phyloP scores from a whole-genome alignment of 35 echinoderm and acorn worm species.

The Patiria miniata region DNA sequence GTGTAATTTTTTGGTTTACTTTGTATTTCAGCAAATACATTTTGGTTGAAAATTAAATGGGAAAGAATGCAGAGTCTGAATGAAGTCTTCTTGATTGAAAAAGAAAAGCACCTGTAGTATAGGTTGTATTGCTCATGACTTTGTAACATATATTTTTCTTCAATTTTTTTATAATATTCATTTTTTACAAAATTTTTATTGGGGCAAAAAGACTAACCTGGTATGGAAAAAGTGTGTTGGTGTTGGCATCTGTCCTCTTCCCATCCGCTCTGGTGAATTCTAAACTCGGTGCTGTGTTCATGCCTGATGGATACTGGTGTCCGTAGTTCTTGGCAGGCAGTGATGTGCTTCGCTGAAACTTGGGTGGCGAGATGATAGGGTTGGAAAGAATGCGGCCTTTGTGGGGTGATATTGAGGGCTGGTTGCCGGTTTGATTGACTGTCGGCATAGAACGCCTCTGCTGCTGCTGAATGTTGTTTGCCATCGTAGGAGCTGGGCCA shows the following conservation, averaged over 20 bases:
- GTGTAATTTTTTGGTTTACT: too few species aligned
- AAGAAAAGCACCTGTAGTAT: too few species aligned
- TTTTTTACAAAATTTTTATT: too few species aligned
- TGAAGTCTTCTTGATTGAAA: too few species aligned
- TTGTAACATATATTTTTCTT: too few species aligned
- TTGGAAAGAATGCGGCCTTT: constrained; percentile 70
- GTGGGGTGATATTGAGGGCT: constrained; percentile 75
- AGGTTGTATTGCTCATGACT: too few species aligned
- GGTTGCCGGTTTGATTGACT: constrained; percentile 28
- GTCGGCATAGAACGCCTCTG: constrained; percentile 83
- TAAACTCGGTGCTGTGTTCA: constrained; percentile 62
- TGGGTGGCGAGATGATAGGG: constrained; percentile 94
- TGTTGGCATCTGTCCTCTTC: constrained; percentile 46
- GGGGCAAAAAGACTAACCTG: constrained; percentile 58
- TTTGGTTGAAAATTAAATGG: too few species aligned
- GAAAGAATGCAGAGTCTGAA: too few species aligned
- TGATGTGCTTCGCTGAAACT: constrained; percentile 93
- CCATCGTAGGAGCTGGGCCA: constrained; percentile 35
- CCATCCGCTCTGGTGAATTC: constrained; percentile 76
- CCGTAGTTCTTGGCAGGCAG: constrained; percentile 68
- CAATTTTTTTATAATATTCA: too few species aligned
- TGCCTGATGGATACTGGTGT: constrained; percentile 49
- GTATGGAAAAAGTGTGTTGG: constrained; percentile 83
- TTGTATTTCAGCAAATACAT: too few species aligned
- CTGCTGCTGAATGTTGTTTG: constrained; percentile 54